Evolutionary conservation across 1,140 invertebrate genomes (phyloP), one percentile per base, ranked within the genome.

Genomic region (fruit fly (Drosophila melanogaster)): DNA sequence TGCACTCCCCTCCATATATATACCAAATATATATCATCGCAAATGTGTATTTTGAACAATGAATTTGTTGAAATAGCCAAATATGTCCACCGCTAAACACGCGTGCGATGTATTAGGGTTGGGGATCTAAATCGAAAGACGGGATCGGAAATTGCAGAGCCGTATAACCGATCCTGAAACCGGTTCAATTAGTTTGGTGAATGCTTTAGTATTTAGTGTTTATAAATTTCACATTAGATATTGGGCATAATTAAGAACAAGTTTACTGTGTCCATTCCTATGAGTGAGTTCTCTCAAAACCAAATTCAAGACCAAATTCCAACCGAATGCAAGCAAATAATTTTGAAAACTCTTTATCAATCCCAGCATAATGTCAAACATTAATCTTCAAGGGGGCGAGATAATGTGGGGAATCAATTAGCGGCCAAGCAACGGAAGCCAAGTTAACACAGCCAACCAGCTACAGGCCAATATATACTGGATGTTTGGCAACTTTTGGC

Each of bases 181-280:
- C 75, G 74, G 75, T 77, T 77, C 75, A 71, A 77, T 77, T 77
- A 78, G 75, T 77, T 71, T 71, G n/a, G 62, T 69, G 73, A 77
- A 77, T 77, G 72, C 72, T 55, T 56, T 55, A 77, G 64, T 77
- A 77, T 76, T 69, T 77, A 77, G 74, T 77, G 72, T 69, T 77
- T 69, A 77, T 77, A 77, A 77, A 77, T 77, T 77, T 77, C 73
- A 60, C 65, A 77, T 77, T 69, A 77, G 73, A 50, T 54, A 77
- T 77, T 69, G 69, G 73, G 50, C 62, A 77, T 77, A 77, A 77
- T 77, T 77, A 77, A 77, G 74, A 78, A 78, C 75, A 78, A 78
- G 75, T 78, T 78, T 77, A 35, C 70, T 71, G 51, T 70, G 57
- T 71, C 70, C 51, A 70, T 71, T 70, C 66, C 10, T 56, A 35